Conservation (phyloP, 2,797 vertebrate species). For the Halcyon badia region DNA sequence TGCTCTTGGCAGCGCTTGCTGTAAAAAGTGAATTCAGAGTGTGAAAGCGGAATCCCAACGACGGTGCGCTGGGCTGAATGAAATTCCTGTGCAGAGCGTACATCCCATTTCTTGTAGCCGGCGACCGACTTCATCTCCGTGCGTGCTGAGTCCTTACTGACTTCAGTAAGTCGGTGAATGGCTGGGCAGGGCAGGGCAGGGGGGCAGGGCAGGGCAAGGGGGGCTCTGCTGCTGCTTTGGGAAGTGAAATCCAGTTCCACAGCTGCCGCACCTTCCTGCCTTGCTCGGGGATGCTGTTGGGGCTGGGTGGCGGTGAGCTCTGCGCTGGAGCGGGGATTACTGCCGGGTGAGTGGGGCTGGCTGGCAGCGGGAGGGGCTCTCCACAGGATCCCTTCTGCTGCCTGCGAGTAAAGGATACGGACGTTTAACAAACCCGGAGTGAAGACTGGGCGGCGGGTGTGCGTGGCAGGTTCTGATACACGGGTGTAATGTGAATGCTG, state of each 20-base stretch:
- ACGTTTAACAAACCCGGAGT: rapidly evolving
- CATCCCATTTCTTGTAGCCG: not conserved
- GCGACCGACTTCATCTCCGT: not conserved
- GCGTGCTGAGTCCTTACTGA: not conserved
- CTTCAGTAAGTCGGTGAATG: not conserved
- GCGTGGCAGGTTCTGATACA: not conserved
- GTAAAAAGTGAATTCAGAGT: not conserved
- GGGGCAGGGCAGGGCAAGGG: not conserved
- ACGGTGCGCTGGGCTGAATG: not conserved
- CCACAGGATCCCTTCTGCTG: not conserved
- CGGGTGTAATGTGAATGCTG: not conserved
- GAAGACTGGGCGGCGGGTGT: not conserved
- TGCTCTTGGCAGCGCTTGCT: not conserved
- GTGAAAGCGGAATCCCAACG: not conserved
- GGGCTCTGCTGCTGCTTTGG: not conserved
- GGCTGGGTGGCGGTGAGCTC: not conserved
- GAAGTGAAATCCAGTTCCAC: not conserved
- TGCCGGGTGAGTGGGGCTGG: not conserved
- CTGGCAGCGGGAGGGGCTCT: not conserved
- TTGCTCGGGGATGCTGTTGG: not conserved
- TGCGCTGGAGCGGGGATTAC: not conserved
- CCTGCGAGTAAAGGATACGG: no score
- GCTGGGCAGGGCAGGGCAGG: not conserved
- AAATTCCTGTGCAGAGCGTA: not conserved
- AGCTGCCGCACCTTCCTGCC: not conserved